Conservation (phyloP, 2,113 vertebrate species). For the Acanthochromis polyacanthus region DNA sequence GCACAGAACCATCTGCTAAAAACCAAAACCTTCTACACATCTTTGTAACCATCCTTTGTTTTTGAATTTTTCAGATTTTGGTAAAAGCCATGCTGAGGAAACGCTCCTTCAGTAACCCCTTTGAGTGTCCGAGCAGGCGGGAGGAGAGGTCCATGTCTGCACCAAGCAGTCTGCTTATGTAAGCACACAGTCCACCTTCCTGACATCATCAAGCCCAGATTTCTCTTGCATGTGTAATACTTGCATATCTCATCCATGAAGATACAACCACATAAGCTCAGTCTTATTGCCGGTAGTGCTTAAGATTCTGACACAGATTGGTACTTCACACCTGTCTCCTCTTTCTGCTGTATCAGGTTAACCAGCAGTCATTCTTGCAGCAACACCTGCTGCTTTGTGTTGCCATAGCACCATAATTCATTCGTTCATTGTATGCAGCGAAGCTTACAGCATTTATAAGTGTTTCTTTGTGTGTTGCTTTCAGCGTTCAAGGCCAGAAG, state of each 20-base stretch:
- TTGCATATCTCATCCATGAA: background rate
- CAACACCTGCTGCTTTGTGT: slow-evolving; percentile 67
- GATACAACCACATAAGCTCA: background rate
- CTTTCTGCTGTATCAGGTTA: slow-evolving; percentile 61
- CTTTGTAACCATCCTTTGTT: background rate
- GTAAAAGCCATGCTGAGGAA: slow-evolving; percentile 98
- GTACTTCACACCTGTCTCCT: slow-evolving; percentile 48
- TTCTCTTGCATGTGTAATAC: background rate
- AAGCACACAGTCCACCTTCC: slow-evolving; percentile 63
- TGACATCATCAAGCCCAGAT: background rate
- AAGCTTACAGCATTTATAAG: slow-evolving; percentile 63
- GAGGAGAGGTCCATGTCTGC: slow-evolving; percentile 97
- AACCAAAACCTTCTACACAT: background rate
- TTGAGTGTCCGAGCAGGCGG: slow-evolving; percentile 89
- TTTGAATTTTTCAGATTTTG: slow-evolving; percentile 87
- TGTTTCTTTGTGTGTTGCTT: slow-evolving; percentile 64
- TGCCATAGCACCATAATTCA: slow-evolving; percentile 79
- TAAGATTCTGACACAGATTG: slow-evolving; percentile 2
- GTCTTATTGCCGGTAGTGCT: background rate
- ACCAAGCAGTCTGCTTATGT: slow-evolving; percentile 93
- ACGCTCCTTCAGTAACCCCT: slow-evolving; percentile 97
- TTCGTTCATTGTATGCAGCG: slow-evolving; percentile 63
- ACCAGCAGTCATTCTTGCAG: slow-evolving; percentile 55
- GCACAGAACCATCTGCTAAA: background rate
- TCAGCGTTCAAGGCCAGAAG: slow-evolving; percentile 34